Percentiles rank a stretch among this genome's conserved stretches.
Conservation (phyloP, 2,888 invertebrate species). For the Merodon equestris region DNA sequence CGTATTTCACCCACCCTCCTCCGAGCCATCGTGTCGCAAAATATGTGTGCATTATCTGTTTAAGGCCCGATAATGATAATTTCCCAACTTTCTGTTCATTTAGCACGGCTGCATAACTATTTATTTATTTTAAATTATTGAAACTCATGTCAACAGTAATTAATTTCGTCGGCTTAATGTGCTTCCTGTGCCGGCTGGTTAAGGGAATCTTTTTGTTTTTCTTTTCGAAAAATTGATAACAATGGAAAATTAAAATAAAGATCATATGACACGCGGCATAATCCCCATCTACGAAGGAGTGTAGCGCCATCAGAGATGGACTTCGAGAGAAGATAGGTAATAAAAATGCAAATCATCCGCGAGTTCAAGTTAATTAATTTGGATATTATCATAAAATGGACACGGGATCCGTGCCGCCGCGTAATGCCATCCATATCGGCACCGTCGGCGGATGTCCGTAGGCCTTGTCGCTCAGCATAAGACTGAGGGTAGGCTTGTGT, state of each 20-base stretch:
- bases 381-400: slow-evolving; percentile 68
- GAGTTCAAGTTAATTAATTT: slow-evolving; percentile 69
- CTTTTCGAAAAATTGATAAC: slow-evolving; percentile 53
- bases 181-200: slow-evolving; percentile 43
- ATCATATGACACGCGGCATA: slow-evolving; percentile 16
- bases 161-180: slow-evolving; percentile 65
- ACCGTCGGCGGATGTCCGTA: no score
- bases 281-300: not conserved
- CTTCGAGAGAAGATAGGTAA: slow-evolving; percentile 60
- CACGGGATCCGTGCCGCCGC: slow-evolving; percentile 55
- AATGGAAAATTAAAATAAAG: slow-evolving; percentile 33
- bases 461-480: no score
- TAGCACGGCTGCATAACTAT: slow-evolving; percentile 55
- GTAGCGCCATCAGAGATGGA: not conserved
- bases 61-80: slow-evolving; percentile 60
- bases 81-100: slow-evolving; percentile 43
- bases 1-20: no score
- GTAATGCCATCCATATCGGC: slow-evolving; percentile 13
- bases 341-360: slow-evolving; percentile 68
- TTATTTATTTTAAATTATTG: slow-evolving; percentile 67
- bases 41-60: slow-evolving; percentile 65
- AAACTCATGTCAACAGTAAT: slow-evolving; percentile 68
- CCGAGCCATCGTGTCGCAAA: no score
- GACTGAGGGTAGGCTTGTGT: no score
- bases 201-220: slow-evolving; percentile 28